phyloP scores from a whole-genome alignment of 1,140 invertebrate genomes.

The Neomicropteryx cornuta region DNA sequence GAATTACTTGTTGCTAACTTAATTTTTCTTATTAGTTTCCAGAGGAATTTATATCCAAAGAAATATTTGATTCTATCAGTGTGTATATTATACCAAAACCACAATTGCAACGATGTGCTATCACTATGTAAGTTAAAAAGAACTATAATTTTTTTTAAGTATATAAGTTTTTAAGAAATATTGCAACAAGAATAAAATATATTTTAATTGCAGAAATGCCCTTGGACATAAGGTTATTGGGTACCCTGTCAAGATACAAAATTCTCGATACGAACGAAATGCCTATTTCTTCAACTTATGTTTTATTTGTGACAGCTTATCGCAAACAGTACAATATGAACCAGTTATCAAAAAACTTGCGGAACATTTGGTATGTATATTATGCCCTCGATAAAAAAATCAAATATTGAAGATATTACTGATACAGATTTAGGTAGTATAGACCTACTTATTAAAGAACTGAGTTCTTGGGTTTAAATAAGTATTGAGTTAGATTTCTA shows the following conservation, averaged over 20 bases:
- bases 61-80: conserved; percentile 86
- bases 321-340: conserved; percentile 85
- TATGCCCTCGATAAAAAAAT: too few species aligned
- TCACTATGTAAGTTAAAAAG: conserved; percentile 69
- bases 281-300: conserved; percentile 92
- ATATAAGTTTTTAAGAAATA: conserved; percentile 5
- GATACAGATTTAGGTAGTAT: too few species aligned
- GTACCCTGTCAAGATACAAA: conserved; percentile 83
- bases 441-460: too few species aligned
- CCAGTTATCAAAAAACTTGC: conserved; percentile 87
- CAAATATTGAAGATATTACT: too few species aligned
- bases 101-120: conserved; percentile 76
- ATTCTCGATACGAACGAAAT: conserved; percentile 86
- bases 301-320: conserved; percentile 84
- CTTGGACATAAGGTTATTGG: conserved; percentile 83
- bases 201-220: conserved; percentile 49
- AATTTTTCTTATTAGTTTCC: conserved; percentile 50
- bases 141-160: conserved; percentile 5
- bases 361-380: conserved; percentile 71
- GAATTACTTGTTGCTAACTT: conserved; percentile 3
- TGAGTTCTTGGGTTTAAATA: too few species aligned
- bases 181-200: conserved; percentile 3
- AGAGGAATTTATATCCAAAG: conserved; percentile 83
- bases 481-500: too few species aligned
- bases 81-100: conserved; percentile 93